Conservation (phyloP, 1,140 invertebrate genomes). For the Brachionus rotundiformis region DNA sequence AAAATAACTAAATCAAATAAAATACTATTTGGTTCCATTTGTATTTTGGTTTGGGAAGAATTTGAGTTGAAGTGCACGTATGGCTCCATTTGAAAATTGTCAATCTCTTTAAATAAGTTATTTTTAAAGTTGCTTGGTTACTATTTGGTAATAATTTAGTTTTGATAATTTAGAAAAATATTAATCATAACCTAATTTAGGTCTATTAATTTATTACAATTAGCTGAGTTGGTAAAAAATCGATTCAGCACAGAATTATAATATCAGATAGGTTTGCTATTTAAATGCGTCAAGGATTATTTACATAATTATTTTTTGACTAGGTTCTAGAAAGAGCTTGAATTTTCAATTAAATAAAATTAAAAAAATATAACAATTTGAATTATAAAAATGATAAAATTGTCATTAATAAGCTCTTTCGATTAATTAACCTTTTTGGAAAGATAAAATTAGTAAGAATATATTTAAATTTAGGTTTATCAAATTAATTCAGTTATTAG, state of each 20-base stretch:
- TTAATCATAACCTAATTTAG: background rate
- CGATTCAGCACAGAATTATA: background rate
- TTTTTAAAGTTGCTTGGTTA: background rate
- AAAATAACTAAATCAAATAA: background rate
- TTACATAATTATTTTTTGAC: background rate
- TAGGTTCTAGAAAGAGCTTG: too few species aligned
- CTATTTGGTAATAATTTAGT: background rate
- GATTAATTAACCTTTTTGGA: too few species aligned
- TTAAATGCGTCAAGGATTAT: background rate
- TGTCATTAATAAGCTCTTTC: too few species aligned
- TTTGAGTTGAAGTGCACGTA: slow-evolving; percentile 5
- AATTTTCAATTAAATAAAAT: too few species aligned
- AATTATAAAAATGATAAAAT: too few species aligned
- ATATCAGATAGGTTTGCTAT: too few species aligned
- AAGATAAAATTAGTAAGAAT: too few species aligned
- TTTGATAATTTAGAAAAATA: background rate
- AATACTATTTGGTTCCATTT: background rate
- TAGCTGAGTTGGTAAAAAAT: too few species aligned
- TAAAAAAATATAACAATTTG: too few species aligned
- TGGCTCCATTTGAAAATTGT: slow-evolving; percentile 22
- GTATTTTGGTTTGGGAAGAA: slow-evolving; percentile 22
- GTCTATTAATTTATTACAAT: background rate
- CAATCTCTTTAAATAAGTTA: background rate
- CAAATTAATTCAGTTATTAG: background rate
- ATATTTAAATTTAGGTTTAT: too few species aligned